Percentiles rank a stretch among this genome's conserved stretches.
Evolutionary conservation across 2,797 vertebrate species (phyloP).

Genomic region (Xenops minutus): DNA sequence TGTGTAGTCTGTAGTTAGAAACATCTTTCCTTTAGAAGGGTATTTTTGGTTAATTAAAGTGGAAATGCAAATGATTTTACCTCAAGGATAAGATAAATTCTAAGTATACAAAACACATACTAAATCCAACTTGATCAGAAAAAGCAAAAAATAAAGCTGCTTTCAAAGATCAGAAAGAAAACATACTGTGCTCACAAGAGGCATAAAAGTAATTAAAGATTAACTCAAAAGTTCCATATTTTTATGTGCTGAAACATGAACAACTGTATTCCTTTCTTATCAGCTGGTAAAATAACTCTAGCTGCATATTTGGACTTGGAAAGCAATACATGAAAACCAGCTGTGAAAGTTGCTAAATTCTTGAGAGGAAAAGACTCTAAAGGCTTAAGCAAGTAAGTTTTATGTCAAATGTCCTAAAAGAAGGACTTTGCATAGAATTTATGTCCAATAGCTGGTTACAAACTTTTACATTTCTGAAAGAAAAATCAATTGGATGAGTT

Average conservation of each 20-base stretch:
- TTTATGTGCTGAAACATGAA: background rate
- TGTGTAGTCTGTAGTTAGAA: background rate
- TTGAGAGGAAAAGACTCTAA: background rate
- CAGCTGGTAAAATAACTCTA: background rate
- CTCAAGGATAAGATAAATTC: background rate
- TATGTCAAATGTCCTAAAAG: background rate
- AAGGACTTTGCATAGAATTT: background rate
- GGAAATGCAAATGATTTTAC: background rate
- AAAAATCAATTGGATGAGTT: background rate
- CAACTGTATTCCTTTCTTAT: background rate
- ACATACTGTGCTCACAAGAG: background rate
- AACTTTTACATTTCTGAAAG: background rate
- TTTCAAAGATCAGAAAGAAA: background rate
- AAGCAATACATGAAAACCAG: background rate
- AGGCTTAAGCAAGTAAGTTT: background rate
- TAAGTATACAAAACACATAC: background rate
- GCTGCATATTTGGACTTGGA: background rate
- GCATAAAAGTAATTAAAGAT: background rate
- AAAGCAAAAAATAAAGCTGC: background rate
- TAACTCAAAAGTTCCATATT: background rate
- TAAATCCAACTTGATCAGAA: background rate
- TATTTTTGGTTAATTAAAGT: background rate
- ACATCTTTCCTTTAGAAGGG: background rate
- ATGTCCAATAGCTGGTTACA: background rate
- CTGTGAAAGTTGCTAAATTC: background rate